These are phyloP conservation scores for Odiellus spinosus DNA, from an alignment of 2,888 invertebrate species.

Conservation along the genomic window DNA sequence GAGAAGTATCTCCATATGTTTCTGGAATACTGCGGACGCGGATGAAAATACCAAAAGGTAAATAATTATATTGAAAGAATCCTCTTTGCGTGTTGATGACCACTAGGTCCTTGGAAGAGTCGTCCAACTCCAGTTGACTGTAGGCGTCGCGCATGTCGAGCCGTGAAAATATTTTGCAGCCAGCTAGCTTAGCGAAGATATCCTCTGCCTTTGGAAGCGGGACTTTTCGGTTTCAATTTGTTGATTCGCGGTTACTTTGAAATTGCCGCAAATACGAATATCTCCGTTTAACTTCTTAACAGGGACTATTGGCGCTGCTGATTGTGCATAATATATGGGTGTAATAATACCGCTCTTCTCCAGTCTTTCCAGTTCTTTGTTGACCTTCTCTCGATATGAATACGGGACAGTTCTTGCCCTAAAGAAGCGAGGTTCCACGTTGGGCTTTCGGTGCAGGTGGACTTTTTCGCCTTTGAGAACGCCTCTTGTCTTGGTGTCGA, in stretches of 20 bases:
- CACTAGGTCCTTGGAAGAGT: background rate
- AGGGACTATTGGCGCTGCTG: slow-evolving; percentile 7
- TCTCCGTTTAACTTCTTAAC: background rate
- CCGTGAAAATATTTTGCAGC: background rate
- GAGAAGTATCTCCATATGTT: slow-evolving; percentile 2
- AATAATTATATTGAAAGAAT: background rate
- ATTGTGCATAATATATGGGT: background rate
- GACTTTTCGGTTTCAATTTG: background rate
- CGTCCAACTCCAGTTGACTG: background rate
- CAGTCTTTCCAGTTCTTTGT: slow-evolving; percentile 19
- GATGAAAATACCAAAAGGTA: too few relatives aligned
- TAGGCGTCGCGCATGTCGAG: background rate
- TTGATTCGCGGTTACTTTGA: background rate
- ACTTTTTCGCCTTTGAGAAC: too few relatives aligned
- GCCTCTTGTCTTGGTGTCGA: too few relatives aligned
- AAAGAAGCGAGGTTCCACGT: slow-evolving; percentile 23
- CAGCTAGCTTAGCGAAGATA: background rate
- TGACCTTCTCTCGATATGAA: background rate
- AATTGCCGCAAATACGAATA: slow-evolving; percentile 1
- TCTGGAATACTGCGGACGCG: slow-evolving; percentile 4
- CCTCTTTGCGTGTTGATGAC: slow-evolving; percentile 5
- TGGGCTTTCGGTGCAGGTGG: too few relatives aligned
- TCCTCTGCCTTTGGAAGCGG: slow-evolving; percentile 2
- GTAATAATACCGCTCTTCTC: slow-evolving; percentile 1
- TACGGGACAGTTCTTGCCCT: slow-evolving; percentile 20